phyloP scores from a whole-genome alignment of 2,113 vertebrate genomes.

The Mormoops blainvillei region DNA sequence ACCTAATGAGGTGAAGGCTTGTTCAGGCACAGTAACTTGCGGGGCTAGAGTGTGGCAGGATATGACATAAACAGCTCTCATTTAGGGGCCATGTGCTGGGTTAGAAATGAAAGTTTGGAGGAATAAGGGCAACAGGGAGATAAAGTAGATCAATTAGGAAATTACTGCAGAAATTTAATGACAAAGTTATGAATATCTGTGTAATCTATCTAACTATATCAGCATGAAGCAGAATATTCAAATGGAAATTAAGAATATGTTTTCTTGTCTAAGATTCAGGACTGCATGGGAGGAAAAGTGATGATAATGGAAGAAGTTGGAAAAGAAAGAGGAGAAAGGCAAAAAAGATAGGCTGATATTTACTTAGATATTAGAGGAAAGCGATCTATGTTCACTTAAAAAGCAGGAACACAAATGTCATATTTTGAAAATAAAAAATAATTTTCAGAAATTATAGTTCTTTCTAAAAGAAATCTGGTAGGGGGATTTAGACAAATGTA shows the following conservation, averaged over 20 bases:
- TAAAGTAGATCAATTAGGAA: neutral
- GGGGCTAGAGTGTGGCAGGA: neutral
- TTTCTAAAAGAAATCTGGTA: neutral
- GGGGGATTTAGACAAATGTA: neutral
- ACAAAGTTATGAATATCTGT: neutral
- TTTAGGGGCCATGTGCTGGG: neutral
- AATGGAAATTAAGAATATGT: neutral
- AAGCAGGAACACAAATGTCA: neutral
- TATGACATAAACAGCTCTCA: neutral
- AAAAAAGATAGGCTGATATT: neutral
- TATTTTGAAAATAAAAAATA: neutral
- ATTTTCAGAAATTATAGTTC: neutral
- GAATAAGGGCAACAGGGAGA: neutral
- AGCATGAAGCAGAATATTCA: neutral
- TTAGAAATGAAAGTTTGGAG: neutral
- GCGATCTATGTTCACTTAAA: neutral
- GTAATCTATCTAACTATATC: neutral
- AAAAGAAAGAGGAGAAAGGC: neutral
- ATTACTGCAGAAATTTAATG: slow-evolving; percentile 16
- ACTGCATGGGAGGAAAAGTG: neutral
- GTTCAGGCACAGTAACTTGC: neutral
- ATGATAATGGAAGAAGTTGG: neutral
- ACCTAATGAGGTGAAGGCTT: neutral
- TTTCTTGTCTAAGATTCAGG: neutral
- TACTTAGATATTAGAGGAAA: neutral